Evolutionary conservation across 2,797 vertebrate genomes (phyloP).

Genomic region (Eptatretus atami): DNA sequence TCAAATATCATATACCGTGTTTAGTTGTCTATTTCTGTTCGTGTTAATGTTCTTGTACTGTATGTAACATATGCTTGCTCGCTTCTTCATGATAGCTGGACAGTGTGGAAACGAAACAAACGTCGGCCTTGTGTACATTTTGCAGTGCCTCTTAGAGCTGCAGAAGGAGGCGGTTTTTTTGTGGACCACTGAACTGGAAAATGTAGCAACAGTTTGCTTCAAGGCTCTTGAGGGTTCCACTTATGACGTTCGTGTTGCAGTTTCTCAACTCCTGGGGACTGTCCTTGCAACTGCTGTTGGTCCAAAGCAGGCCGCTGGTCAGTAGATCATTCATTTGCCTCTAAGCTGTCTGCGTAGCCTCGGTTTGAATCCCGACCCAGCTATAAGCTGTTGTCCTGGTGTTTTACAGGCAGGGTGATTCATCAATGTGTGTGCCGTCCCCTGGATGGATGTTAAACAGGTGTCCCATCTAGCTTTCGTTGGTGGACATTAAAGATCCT

Average conservation of each 20-base stretch:
- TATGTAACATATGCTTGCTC: neutral
- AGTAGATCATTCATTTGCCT: neutral
- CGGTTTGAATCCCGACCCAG: too few species aligned
- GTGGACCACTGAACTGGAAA: conserved; percentile 94
- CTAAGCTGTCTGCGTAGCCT: too few species aligned
- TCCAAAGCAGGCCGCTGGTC: conserved; percentile 89
- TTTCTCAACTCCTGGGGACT: conserved; percentile 64
- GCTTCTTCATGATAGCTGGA: too few species aligned
- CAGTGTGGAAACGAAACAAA: too few species aligned
- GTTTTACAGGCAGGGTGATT: too few species aligned
- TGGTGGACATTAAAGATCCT: too few species aligned
- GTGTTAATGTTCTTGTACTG: neutral
- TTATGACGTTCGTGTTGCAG: conserved; percentile 70
- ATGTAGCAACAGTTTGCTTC: conserved; percentile 65
- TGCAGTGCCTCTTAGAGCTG: conserved; percentile 64
- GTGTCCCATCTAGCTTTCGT: too few species aligned
- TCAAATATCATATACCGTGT: neutral
- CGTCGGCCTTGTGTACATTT: neutral
- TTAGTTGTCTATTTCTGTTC: too few species aligned
- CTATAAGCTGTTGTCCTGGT: too few species aligned
- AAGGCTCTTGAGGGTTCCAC: conserved; percentile 90
- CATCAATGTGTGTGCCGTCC: too few species aligned
- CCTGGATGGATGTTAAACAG: too few species aligned
- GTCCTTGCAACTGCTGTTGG: conserved; percentile 88
- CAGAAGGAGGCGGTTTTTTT: conserved; percentile 95